Base-by-base conservation (phyloP, 2,888 invertebrate genomes). In the Drosophila mercatorum region DNA sequence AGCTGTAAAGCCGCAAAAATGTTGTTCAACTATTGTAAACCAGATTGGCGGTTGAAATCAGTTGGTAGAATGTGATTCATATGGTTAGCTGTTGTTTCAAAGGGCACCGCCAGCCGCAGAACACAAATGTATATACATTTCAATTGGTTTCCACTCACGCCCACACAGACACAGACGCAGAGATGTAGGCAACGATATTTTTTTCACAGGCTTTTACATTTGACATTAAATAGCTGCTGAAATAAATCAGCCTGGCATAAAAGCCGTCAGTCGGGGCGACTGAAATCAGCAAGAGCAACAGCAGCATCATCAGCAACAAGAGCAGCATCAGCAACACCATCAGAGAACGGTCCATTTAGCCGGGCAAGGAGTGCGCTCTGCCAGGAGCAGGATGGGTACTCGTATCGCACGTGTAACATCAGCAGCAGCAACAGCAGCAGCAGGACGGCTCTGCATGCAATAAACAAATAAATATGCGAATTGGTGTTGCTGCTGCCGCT, bases 391-490 rank as follows among this genome's bases (percentile, higher is more conserved):
- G 17, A 22, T 26, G 46, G 26, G 28, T 28, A 57, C 66, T 44
- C 71, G 61, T 78, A 71, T 75, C 77, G 78, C 77, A 78, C 78
- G 78, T 78, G 67, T 75, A 68, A 51, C 58, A 78, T 72, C 72
- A 59, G 58, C 52, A 68, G 38, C 31, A 65, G 65, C 44, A 64
- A 65, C 72, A 59, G 58, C 52, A 68, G 38, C 31, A 65, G 65
- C 44, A 64, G 67, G 63, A 64, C 71, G 47, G 44, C 67, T 56
- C 67, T 68, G 60, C 83, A 71, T 82, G 83, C 88, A 87, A 82
- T 87, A 84, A 84, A 85, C 85, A 84, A 84, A 84, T 85, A 88
- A 84, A 88, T 84, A 87, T 75, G 84, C 78, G 69, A 74, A 72
- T 68, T 72, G 67, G 58, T 72, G 80, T 69, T 81, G 72, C 63